Conservation (phyloP, 2,113 vertebrate genomes). For the Orycteropus afer region DNA sequence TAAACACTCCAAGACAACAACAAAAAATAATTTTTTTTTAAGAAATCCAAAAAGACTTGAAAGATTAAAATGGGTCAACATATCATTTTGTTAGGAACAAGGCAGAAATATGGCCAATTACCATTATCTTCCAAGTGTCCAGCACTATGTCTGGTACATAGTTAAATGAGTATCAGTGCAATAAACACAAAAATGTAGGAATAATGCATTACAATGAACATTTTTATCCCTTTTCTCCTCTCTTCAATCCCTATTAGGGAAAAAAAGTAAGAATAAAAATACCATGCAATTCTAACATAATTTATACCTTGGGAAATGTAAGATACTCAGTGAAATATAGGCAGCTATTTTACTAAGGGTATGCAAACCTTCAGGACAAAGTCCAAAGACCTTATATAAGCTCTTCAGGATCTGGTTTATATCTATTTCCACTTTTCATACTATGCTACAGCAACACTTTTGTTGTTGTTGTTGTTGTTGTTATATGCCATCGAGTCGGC, state of each 20-base stretch:
- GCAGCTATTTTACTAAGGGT: neutral
- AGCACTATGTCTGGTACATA: neutral
- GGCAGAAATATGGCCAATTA: neutral
- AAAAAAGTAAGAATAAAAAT: neutral
- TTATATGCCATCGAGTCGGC: too few species aligned
- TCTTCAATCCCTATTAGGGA: neutral
- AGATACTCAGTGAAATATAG: neutral
- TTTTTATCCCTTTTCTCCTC: neutral
- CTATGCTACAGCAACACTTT: too few species aligned
- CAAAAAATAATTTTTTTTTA: neutral
- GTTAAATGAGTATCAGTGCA: neutral
- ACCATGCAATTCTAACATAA: neutral
- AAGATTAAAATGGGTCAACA: neutral
- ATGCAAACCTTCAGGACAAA: neutral
- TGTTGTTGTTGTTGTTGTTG: too few species aligned
- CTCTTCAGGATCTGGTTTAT: neutral
- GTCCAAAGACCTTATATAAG: neutral
- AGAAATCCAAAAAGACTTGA: neutral
- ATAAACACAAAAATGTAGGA: constrained; percentile 9
- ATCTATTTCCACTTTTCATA: too few species aligned
- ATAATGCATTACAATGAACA: neutral
- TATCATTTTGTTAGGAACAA: neutral
- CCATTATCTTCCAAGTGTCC: neutral
- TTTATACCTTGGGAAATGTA: neutral
- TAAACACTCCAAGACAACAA: neutral